These are phyloP conservation scores for Leptinotarsa juncta DNA, from an alignment of 2,888 invertebrate species.

Conservation along the genomic window DNA sequence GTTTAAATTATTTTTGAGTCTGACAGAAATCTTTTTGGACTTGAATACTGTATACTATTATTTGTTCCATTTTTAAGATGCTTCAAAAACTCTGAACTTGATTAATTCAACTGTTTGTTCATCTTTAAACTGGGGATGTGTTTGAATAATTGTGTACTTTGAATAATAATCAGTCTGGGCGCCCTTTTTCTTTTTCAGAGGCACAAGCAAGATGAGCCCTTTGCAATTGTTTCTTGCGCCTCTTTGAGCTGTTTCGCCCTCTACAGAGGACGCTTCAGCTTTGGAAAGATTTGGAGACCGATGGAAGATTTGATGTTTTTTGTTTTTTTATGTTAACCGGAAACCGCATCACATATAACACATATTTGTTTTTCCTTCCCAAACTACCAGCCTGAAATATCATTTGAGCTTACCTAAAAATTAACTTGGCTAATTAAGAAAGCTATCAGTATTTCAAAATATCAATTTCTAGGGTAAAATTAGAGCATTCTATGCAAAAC, in stretches of 20 bases:
- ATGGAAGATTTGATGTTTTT: conserved; percentile 61
- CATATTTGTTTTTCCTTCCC: conserved; percentile 43
- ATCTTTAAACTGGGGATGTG: conserved; percentile 4
- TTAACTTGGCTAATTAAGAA: no score
- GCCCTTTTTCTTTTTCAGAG: conserved; percentile 79
- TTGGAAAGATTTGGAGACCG: conserved; percentile 57
- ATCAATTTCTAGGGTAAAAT: no score
- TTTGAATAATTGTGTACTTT: conserved; percentile 19
- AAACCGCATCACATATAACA: conserved; percentile 57
- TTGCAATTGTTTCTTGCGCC: conserved; percentile 64
- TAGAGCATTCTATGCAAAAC: no score
- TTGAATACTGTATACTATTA: conserved; percentile 10
- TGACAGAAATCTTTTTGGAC: conserved; percentile 8
- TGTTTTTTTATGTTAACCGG: background rate
- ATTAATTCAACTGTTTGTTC: background rate
- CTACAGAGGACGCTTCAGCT: conserved; percentile 42
- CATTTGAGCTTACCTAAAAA: background rate
- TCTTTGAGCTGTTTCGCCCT: conserved; percentile 61
- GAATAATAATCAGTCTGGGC: conserved; percentile 67
- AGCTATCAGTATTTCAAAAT: no score
- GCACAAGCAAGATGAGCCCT: conserved; percentile 84
- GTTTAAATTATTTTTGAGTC: conserved; percentile 48
- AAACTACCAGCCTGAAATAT: background rate
- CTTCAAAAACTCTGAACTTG: background rate
- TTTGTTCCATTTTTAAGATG: conserved; percentile 7